phyloP scores from a whole-genome alignment of 2,113 vertebrate genomes.

The Hydrolagus affinis region DNA sequence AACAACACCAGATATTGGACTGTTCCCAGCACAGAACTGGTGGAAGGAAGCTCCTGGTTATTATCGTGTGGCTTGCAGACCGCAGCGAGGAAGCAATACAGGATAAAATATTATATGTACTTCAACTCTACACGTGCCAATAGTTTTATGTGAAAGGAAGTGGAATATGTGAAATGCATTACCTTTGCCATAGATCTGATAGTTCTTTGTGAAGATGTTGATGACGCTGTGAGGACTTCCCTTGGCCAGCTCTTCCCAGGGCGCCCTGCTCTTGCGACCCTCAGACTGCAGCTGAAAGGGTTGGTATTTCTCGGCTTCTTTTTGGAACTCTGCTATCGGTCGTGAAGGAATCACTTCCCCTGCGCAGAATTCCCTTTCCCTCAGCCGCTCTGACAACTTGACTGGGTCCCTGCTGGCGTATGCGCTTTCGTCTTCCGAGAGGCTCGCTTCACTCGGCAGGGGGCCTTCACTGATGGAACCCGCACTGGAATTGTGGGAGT shows the following conservation, averaged over 20 bases:
- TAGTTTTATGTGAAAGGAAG: no score
- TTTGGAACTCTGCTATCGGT: slow-evolving; percentile 74
- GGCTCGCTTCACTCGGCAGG: slow-evolving; percentile 72
- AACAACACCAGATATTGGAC: no score
- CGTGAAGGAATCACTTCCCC: slow-evolving; percentile 55
- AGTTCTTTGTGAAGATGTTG: slow-evolving; percentile 85
- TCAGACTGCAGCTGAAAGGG: slow-evolving; percentile 52
- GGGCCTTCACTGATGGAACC: slow-evolving; percentile 85
- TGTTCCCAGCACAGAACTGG: no score
- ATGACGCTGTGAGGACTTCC: slow-evolving; percentile 91
- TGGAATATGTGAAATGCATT: slow-evolving; percentile 35
- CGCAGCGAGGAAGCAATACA: no score
- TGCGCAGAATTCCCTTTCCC: slow-evolving; percentile 56
- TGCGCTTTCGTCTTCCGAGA: slow-evolving; percentile 61
- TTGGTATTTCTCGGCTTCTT: slow-evolving; percentile 66
- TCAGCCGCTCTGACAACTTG: slow-evolving; percentile 50
- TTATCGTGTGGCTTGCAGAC: no score
- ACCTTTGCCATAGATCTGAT: slow-evolving; percentile 72
- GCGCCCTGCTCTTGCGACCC: slow-evolving; percentile 49
- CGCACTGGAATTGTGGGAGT: slow-evolving; percentile 57
- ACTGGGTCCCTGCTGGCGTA: slow-evolving; percentile 38
- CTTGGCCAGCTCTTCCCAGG: slow-evolving; percentile 81
- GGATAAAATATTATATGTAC: no score
- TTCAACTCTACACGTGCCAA: no score
- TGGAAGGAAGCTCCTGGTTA: no score